A percentile compares a stretch with the other conserved stretches of the same genome.
Conservation (phyloP, 2,797 vertebrate species). For the Selene dorsalis region DNA sequence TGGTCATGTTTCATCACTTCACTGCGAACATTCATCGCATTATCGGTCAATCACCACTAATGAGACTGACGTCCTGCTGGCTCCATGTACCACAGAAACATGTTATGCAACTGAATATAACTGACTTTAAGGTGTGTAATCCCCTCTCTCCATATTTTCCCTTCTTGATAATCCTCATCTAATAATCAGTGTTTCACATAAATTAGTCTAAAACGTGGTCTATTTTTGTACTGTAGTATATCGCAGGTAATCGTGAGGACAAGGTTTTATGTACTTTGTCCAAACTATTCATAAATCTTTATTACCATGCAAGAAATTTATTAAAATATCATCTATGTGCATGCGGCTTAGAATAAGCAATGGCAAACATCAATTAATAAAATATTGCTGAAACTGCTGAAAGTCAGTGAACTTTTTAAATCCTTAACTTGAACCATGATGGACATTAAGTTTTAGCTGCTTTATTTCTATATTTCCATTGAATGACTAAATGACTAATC, state of each 20-base stretch:
- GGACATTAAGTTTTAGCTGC: too few relatives aligned
- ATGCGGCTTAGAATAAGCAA: neutral
- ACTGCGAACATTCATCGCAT: constrained; percentile 37
- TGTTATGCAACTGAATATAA: constrained; percentile 46
- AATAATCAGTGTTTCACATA: constrained; percentile 24
- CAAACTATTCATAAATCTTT: neutral
- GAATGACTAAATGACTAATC: too few relatives aligned
- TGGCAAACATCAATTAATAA: neutral
- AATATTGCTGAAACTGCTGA: neutral
- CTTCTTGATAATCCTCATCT: constrained; percentile 12
- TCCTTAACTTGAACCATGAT: too few relatives aligned
- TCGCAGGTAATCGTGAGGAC: neutral
- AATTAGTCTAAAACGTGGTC: constrained; percentile 7
- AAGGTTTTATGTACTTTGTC: neutral
- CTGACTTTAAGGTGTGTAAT: constrained; percentile 42
- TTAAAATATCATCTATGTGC: neutral
- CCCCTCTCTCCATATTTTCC: constrained; percentile 27
- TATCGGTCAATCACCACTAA: constrained; percentile 46
- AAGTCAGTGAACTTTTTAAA: too few relatives aligned
- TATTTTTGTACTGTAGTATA: neutral
- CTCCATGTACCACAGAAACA: constrained; percentile 14
- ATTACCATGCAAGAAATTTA: neutral
- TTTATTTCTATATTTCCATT: too few relatives aligned
- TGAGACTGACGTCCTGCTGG: constrained; percentile 30
- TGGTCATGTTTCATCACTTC: constrained; percentile 21